Base-by-base conservation (phyloP, 1,140 invertebrate genomes). In the Sycophaga agraensis region DNA sequence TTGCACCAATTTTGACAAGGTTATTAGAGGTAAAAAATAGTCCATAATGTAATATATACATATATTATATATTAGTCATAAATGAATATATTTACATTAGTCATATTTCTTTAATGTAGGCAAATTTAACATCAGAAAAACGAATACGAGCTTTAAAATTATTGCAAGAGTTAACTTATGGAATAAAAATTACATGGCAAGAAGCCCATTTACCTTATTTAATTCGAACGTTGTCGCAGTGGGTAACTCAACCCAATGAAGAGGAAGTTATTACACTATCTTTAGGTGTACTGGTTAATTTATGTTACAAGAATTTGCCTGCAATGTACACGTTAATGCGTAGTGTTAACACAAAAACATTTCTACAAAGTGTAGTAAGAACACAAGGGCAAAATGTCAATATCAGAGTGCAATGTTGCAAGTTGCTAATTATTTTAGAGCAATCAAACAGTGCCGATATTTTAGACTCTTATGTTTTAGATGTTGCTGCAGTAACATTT, bases 101-200 rank as follows among this genome's bases (percentile, higher is more conserved):
- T 26, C 12, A 19, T 5, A 14, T 34, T 39, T 53, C 26, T 42
- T 54, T 14, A 22, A 42, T 49, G 6, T 26, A 78, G 70, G 69
- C 70, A 45, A 71, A 76, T 67, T 50, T 74, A 9, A 75, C 70
- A 8, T 68, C 68, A 2, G 79, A 85, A 43, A 83, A 84, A 16
- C 70, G 75, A 60, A 71, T 81, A 50, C 67, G 73, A 4, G 68
- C 82, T 54, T 53, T 84, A 19, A 76, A 79, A 42, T 65, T 84
- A 26, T 69, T 84, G 3, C 76, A 88, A 82, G 86, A 89, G 66
- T 79, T 90, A 58, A 88, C 88, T 14, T 88, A 88, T 68, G 87
- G 87, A 2, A 85, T 89, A 8, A 87, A 86, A 76, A 87, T 89
- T 39, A 84, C 82, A 2, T 89, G 87, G 86, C 86, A 88, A 71